Base-by-base conservation (phyloP, 2,888 invertebrate species). In the Bombylius discolor region DNA sequence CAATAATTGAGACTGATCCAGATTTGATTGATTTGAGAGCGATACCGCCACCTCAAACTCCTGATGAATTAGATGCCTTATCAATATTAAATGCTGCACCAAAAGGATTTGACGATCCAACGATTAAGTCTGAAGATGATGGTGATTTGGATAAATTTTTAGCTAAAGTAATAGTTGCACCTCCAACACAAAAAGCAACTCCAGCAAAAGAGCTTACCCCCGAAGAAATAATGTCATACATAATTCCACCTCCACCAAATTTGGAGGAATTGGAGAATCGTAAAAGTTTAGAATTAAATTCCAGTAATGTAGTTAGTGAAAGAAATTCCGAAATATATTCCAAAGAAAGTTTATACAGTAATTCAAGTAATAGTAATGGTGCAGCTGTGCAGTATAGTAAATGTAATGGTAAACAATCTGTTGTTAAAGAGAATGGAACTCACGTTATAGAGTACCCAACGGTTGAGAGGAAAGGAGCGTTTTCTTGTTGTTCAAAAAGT, bases 21-120 rank as follows among this genome's bases (percentile, higher is more conserved):
- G 92, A 93, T 78, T 84, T 93, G 67, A 92, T 92, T 71, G 93
- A 92, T 76, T 78, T 92, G 72, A 90, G 91, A 55, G 79, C 89
- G 67, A 82, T 92, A 69, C 91, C 91, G 59, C 91, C 91, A 32
- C 90, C 91, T 1, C 84, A 85, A 67, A 89, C 89, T 31, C 89
- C 89, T 4, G 88, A 89, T 68, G 87, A 88, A 71, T 72, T 87
- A 70, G 87, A 88, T 69, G 79, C 83, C 60, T 75, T 85, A 65
- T 81, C 83, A 63, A 80, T 85, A 62, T 76, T 87, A 62, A 85
- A 84, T 65, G 77, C 82, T 55, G 86, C 88, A 34, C 89, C 89
- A 11, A 80, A 82, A 12, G 86, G 85, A 4, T 89, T 89, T 65
- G 87, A 85, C 23, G 88, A 89, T 68, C 81, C 81, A 42, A 68